These are phyloP conservation scores for Parthenolecanium corni DNA, from an alignment of 2,888 invertebrate genomes.

Conservation along the genomic window DNA sequence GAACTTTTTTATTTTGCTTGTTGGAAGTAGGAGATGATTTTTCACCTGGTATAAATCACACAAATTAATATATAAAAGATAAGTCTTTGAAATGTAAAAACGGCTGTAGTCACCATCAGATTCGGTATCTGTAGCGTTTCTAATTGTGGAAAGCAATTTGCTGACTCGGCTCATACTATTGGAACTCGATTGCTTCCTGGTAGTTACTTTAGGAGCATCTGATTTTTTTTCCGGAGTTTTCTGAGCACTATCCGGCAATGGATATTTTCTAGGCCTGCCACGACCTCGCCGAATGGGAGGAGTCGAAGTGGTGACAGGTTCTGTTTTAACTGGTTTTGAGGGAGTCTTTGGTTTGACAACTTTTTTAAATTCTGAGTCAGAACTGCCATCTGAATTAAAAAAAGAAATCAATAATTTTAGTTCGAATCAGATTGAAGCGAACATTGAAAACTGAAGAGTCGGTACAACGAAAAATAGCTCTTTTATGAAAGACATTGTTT, in stretches of 20 bases:
- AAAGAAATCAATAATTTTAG: background rate
- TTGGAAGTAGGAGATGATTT: conserved; percentile 40
- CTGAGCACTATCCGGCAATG: conserved; percentile 26
- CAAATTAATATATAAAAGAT: background rate
- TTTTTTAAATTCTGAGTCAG: conserved; percentile 29
- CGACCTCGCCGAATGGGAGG: conserved; percentile 30
- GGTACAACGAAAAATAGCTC: too few species aligned
- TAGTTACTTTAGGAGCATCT: conserved; percentile 22
- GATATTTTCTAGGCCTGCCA: conserved; percentile 31
- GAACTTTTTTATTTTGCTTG: conserved; percentile 42
- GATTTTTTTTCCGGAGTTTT: conserved; percentile 25
- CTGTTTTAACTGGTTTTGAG: conserved; percentile 6
- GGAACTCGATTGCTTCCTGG: conserved; percentile 26
- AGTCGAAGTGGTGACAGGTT: conserved; percentile 23
- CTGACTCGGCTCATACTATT: conserved; percentile 29
- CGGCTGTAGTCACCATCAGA: conserved; percentile 33
- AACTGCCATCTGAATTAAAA: conserved; percentile 11
- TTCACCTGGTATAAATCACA: conserved; percentile 35
- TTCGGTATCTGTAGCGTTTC: conserved; percentile 34
- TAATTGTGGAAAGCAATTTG: conserved; percentile 30
- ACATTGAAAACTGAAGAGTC: too few species aligned
- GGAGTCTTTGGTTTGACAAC: conserved; percentile 24
- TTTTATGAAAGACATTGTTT: too few species aligned
- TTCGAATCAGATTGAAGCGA: background rate
- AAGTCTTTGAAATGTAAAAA: background rate